These are phyloP conservation scores for Marmota flaviventris DNA, from an alignment of 2,113 vertebrate genomes.

Conservation along the genomic window DNA sequence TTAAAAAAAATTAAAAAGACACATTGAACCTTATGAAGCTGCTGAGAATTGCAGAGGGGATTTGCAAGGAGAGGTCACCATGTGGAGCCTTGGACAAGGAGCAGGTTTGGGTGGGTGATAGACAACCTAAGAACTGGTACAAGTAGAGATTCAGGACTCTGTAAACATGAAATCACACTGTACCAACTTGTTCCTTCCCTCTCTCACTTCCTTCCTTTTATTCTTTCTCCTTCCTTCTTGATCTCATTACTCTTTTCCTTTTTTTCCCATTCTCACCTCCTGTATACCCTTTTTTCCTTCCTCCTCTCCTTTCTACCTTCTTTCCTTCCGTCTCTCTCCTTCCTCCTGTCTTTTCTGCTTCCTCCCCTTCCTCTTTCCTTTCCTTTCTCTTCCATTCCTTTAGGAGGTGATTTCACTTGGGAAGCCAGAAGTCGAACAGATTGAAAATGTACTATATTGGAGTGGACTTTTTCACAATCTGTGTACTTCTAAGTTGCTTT, in stretches of 20 bases:
- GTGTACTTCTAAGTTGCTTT: neutral
- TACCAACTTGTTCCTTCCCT: neutral
- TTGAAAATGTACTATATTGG: neutral
- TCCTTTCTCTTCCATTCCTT: neutral
- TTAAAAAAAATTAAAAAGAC: neutral
- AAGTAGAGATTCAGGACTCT: neutral
- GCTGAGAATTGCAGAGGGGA: neutral
- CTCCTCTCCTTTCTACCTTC: rapidly evolving
- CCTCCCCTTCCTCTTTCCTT: no score
- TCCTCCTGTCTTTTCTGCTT: no score
- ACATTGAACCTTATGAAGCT: neutral
- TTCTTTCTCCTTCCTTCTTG: neutral
- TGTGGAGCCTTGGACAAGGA: neutral
- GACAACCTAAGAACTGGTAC: neutral
- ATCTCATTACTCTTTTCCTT: neutral
- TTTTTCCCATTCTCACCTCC: neutral
- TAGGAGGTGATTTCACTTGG: neutral
- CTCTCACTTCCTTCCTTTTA: no score
- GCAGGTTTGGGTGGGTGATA: neutral
- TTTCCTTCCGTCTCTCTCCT: rapidly evolving
- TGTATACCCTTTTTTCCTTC: no score
- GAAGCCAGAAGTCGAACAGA: neutral
- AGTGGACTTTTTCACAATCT: neutral
- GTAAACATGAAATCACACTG: neutral
- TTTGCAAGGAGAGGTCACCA: neutral